These are phyloP conservation scores for Cyrtonyx montezumae DNA, from an alignment of 2,113 vertebrate species.

Conservation along the genomic window DNA sequence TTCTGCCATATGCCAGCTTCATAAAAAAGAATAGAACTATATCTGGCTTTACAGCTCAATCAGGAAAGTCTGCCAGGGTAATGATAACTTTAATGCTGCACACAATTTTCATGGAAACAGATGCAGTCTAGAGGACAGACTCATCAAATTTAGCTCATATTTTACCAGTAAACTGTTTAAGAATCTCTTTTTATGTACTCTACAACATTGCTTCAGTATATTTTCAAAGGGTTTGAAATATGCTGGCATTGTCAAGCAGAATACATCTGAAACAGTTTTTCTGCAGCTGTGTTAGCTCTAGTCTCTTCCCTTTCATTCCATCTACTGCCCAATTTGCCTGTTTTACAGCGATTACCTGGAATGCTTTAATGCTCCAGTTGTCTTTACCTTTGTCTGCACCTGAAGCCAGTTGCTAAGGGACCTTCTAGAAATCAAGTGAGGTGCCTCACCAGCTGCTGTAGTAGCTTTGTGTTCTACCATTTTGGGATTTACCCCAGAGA, in stretches of 20 bases:
- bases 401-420: fast-evolving
- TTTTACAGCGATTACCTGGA: not conserved
- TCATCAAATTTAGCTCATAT: slow-evolving; percentile 42
- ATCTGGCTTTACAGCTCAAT: not conserved
- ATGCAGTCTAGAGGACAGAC: slow-evolving; percentile 19
- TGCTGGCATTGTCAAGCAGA: slow-evolving; percentile 1
- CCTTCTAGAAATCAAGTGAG: not conserved
- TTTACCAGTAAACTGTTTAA: slow-evolving; percentile 6
- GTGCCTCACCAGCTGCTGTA: not conserved
- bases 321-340: not conserved
- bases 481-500: not conserved
- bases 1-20: not conserved
- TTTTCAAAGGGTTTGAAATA: not conserved
- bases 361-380: not conserved
- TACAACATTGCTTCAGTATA: not conserved
- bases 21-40: not conserved
- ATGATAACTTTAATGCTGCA: not conserved
- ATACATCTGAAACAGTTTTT: not conserved
- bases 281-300: slow-evolving; percentile 8
- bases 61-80: not conserved
- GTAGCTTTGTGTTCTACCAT: not conserved
- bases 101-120: not conserved
- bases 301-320: not conserved
- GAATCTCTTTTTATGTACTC: slow-evolving; percentile 27
- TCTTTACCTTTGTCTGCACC: not conserved